Base-by-base conservation (phyloP, 2,888 invertebrate genomes). In the Tetrapedia diversipes region DNA sequence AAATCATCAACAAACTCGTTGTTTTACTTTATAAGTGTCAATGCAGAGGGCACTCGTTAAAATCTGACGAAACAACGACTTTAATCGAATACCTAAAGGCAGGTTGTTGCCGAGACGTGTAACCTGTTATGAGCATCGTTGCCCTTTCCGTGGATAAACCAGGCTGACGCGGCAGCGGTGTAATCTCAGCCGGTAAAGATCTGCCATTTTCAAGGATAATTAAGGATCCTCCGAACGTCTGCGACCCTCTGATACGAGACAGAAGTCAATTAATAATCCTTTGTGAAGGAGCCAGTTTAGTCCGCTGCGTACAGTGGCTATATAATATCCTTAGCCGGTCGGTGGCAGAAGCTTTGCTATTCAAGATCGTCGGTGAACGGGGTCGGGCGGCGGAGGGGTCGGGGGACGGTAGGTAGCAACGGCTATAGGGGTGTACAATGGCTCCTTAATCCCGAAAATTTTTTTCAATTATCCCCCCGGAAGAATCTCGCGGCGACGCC, bases 251-350 rank as follows among this genome's bases (percentile, higher is more conserved):
- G 85, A 85, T 85, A 85, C 81, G 85, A 83, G 82, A 83, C 83
- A 85, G 83, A 83, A 85, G 85, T 85, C 85, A 85, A 85, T 85
- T 85, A 85, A 85, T 85, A 85, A 85, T 85, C 85, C 85, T 85
- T 85, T 85, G 85, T 85, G 83, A 66, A 73, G 83, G 71, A 85
- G 81, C 70, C 85, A 81, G 85, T 84, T 84, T 83, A 78, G 83
- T 77, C 73, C 68, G 70, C 67, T 71, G 66, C 84, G 79, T 78
- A 83, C 59, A 80, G 81, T 74, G 75, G 77, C 81, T 85, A 79
- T 84, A 85, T 85, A 85, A 81, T 81, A 82, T 82, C 79, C 71
- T 64, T 71, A 53, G 59, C 69, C 70, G 45, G 56, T 47, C 69
- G 67, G 68, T 72, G 72, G 72, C 78, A 59, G 53, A 71, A 54